Percentiles rank a stretch among this genome's conserved stretches.
Evolutionary conservation across 2,888 invertebrate species (phyloP).

Genomic region (Drosophila kokeensis): DNA sequence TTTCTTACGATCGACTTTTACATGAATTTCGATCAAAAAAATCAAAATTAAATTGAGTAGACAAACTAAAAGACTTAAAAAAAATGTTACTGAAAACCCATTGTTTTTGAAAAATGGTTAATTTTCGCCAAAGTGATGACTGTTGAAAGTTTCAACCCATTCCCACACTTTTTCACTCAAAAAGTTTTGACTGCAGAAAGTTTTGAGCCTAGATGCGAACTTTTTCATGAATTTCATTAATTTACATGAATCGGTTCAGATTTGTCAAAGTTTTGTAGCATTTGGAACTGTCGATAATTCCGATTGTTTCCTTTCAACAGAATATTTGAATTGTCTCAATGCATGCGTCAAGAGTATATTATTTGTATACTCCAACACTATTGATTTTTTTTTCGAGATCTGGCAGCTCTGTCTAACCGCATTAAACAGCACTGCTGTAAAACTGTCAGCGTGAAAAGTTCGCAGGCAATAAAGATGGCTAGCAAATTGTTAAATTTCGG

Average conservation of each 20-base stretch:
- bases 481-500: constrained; percentile 40
- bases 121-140: not conserved
- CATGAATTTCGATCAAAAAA: not conserved
- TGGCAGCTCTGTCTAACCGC: constrained; percentile 21
- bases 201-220: not conserved
- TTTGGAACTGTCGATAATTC: not conserved
- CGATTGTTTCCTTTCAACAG: not conserved
- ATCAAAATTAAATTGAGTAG: not conserved
- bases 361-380: not conserved
- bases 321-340: not conserved
- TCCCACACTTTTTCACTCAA: not conserved
- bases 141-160: not conserved
- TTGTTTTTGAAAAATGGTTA: not conserved
- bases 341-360: not conserved
- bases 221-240: not conserved
- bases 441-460: constrained; percentile 7
- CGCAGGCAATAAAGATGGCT: constrained; percentile 36
- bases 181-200: not conserved
- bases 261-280: not conserved
- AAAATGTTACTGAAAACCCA: not conserved
- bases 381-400: not conserved
- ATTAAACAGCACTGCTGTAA: constrained; percentile 34
- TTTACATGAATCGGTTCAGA: too few relatives aligned
- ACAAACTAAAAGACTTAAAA: not conserved
- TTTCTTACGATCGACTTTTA: not conserved